phyloP scores from a whole-genome alignment of 2,113 vertebrate species.

The Gobiocypris rarus region DNA sequence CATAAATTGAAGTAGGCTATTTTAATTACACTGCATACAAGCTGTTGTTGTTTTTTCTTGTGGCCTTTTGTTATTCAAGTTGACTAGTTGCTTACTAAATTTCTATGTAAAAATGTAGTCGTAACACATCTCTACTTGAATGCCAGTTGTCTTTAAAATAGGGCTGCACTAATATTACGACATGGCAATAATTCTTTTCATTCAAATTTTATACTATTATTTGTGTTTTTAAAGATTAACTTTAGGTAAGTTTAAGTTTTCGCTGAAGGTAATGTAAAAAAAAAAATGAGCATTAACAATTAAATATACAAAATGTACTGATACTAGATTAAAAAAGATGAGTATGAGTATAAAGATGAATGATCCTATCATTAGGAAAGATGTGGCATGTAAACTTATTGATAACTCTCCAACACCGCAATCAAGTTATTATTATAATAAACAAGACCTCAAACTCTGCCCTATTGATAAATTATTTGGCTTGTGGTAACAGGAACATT shows the following conservation, averaged over 20 bases:
- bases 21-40: too few species aligned
- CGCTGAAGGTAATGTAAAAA: background rate
- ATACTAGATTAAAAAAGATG: too few species aligned
- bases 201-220: background rate
- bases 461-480: background rate
- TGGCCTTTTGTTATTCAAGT: too few species aligned
- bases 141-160: background rate
- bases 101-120: too few species aligned
- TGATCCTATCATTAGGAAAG: too few species aligned
- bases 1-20: too few species aligned
- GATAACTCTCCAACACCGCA: background rate
- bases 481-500: background rate
- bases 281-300: background rate
- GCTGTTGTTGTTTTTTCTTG: too few species aligned
- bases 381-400: background rate
- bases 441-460: background rate
- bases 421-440: background rate
- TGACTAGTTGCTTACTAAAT: too few species aligned
- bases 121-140: background rate
- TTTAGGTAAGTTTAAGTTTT: background rate
- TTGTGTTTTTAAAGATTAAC: background rate
- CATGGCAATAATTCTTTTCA: too few species aligned
- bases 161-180: background rate
- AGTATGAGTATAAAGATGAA: too few species aligned
- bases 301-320: too few species aligned